Evolutionary conservation across 2,113 vertebrate species (phyloP).

Genomic region (Meles meles): DNA sequence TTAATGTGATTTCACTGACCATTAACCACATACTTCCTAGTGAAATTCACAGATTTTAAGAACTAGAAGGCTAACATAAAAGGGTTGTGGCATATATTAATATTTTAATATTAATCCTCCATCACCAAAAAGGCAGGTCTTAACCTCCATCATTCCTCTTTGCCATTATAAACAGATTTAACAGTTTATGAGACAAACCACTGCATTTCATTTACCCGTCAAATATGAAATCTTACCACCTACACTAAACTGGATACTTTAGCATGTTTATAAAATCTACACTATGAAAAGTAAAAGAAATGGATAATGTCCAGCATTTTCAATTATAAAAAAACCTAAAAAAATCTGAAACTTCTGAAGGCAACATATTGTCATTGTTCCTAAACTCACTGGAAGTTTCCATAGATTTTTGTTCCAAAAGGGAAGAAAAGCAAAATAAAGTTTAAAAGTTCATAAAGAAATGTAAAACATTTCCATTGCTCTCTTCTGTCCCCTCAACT

Average conservation of each 20-base stretch:
- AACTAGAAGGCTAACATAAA: slow-evolving; percentile 14
- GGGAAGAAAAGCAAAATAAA: slow-evolving; percentile 39
- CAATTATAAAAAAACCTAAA: neutral
- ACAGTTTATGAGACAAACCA: neutral
- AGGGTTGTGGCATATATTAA: neutral
- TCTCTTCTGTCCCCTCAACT: slow-evolving; percentile 25
- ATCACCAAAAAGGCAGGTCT: slow-evolving; percentile 21
- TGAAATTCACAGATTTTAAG: slow-evolving; percentile 25
- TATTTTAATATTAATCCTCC: slow-evolving; percentile 14
- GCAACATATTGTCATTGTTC: neutral
- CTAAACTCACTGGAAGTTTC: neutral
- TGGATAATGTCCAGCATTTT: neutral
- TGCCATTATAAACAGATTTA: neutral
- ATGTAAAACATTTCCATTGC: slow-evolving; percentile 30
- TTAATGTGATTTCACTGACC: slow-evolving; percentile 5
- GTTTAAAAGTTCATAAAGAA: slow-evolving; percentile 35
- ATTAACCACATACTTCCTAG: slow-evolving; percentile 5
- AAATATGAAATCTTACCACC: slow-evolving; percentile 7
- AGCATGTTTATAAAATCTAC: slow-evolving; percentile 4
- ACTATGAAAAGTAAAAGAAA: slow-evolving; percentile 36
- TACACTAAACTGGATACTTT: neutral
- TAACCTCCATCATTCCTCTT: neutral
- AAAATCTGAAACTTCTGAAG: neutral
- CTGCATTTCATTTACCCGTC: neutral
- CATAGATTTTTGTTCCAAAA: neutral